Evolutionary conservation across 1,140 invertebrate species (phyloP), one percentile per base, ranked within the genome.

Genomic region (Zaprionus nigranus): DNA sequence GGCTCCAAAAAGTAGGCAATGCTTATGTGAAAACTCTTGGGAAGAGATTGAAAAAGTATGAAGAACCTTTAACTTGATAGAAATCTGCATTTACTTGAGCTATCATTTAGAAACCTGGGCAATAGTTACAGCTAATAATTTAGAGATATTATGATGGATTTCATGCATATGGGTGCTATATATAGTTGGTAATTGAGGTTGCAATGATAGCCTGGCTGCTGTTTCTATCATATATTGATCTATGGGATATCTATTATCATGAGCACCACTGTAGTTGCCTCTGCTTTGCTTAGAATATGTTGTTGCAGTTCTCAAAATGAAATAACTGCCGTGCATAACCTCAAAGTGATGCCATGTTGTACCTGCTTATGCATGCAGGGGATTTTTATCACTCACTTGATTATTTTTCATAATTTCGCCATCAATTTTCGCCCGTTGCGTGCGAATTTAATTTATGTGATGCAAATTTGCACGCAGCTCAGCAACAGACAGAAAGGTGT

Each of bases 401-500:
- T 71, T 67, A 83, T 79, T 80, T 82, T 72, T 43, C 83, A 87
- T 87, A 87, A 86, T 80, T 83, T 88, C 34, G 67, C 69, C 78
- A 79, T 82, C 77, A 85, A 82, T 82, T 76, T 70, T 70, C 63
- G 28, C 51, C 51, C 15, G 66, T 65, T 67, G 69, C 57, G 67
- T 71, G 56, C 79, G 82, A 86, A 86, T 88, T 79, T 62, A 88
- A 86, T 86, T 86, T 88, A 87, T 86, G 82, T 86, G 79, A 80
- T 80, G 82, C 76, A 85, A 87, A 86, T 81, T 73, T 58, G n/a
- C 28, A 68, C 82, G 76, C 76, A 84, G 54, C 62, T 49, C 60
- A 40, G 26, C 63, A 26, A 62, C 67, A 62, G 67, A 34, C 60
- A 57, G 68, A 70, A 67, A 77, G 77, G 73, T 75, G 51, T 36